Base-by-base conservation (phyloP, 2,888 invertebrate genomes). In the Cryptocephalus primarius region DNA sequence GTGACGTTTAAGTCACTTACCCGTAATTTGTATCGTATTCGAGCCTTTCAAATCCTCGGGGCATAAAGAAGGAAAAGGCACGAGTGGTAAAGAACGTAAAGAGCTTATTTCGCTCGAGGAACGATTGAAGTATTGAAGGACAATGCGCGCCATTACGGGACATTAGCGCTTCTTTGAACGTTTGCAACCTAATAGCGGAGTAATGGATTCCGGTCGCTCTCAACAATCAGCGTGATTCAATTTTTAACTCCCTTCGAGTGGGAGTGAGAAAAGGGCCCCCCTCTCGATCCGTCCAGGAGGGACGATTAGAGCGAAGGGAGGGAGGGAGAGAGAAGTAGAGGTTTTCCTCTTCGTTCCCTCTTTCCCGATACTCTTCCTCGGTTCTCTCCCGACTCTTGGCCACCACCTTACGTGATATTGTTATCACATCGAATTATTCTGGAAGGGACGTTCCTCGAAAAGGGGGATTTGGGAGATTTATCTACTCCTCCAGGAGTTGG, bases 101-200 rank as follows among this genome's bases (percentile, higher is more conserved):
- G 62, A 60, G 63, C 65, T 63, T 65, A 65, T 64, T 65, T 62
- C 62, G 58, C 59, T 55, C 57, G 63, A 60, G 59, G 62, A 60
- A 61, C 61, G 62, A 62, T 63, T 64, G 62, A 65, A 64, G 66
- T 63, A 66, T 66, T 64, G 63, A 56, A 57, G 63, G 59, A 66
- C 66, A 66, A 65, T 66, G 61, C 58, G 58, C 60, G 60, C 65
- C 65, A 66, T 66, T 66, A 66, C 58, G 63, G 60, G 60, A 66
- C 66, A 66, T 66, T 66, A 66, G 64, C 65, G 65, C 61, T 63
- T 64, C 66, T 66, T 66, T 66, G 64, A 65, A 60, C 65, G 65
- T 65, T 65, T 66, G 66, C 63, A 62, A 60, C 63, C 64, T 66
- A 66, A 66, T 64, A 66, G 66, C 65, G 54, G 55, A 55, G 62